These are phyloP conservation scores for Tetropium fuscum DNA, from an alignment of 2,888 invertebrate species.

Conservation along the genomic window DNA sequence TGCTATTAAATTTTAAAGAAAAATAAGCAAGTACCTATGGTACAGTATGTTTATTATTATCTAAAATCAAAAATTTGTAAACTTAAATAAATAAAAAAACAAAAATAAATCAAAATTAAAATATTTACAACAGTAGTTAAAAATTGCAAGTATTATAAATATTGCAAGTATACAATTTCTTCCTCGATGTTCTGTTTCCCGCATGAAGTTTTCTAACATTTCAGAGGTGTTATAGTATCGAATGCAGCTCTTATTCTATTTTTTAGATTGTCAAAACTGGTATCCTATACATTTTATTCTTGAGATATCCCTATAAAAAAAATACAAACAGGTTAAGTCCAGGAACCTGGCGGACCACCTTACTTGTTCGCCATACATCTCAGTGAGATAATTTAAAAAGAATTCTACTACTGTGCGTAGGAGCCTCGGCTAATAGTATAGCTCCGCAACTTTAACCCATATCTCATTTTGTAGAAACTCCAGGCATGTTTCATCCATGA, in stretches of 20 bases:
- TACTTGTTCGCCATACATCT: not conserved
- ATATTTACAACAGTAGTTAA: not conserved
- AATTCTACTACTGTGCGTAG: too few relatives aligned
- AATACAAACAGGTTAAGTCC: not conserved
- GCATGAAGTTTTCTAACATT: not conserved
- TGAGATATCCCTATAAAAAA: not conserved
- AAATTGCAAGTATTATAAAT: not conserved
- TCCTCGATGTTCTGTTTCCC: not conserved
- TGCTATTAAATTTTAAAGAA: not conserved
- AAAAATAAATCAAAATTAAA: not conserved
- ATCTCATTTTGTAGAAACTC: not conserved
- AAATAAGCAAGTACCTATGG: too few relatives aligned
- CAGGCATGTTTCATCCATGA: too few relatives aligned
- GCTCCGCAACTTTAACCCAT: too few relatives aligned
- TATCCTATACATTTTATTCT: too few relatives aligned
- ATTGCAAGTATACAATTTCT: not conserved
- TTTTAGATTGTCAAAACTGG: too few relatives aligned
- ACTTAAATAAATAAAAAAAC: not conserved
- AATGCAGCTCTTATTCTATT: not conserved
- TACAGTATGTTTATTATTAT: too few relatives aligned
- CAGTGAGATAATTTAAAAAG: not conserved
- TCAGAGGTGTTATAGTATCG: not conserved
- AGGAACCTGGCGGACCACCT: not conserved
- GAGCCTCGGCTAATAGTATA: too few relatives aligned
- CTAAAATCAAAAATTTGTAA: not conserved